Evolutionary conservation across 2,797 vertebrate genomes (phyloP).

Genomic region (Hapalemur alaotrensis): DNA sequence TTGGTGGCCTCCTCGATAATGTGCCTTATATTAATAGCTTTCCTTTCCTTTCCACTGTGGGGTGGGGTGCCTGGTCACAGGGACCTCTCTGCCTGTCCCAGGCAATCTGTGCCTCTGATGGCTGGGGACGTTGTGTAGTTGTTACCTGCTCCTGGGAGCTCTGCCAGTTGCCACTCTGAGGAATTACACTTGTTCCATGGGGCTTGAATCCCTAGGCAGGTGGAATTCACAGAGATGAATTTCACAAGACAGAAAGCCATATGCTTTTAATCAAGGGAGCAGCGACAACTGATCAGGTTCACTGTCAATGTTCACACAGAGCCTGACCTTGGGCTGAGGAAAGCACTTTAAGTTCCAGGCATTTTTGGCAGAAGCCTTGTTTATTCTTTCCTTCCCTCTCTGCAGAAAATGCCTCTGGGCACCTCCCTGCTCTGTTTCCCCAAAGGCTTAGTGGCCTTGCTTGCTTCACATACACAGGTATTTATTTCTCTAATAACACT

Average conservation of each 20-base stretch:
- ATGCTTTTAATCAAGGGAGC: background rate
- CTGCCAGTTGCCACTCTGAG: constrained; percentile 28
- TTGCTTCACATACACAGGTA: background rate
- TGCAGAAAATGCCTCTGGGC: constrained; percentile 54
- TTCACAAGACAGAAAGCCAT: background rate
- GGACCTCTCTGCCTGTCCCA: background rate
- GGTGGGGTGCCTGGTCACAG: background rate
- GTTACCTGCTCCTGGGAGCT: background rate
- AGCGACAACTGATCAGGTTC: background rate
- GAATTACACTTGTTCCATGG: background rate
- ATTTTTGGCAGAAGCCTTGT: constrained; percentile 41
- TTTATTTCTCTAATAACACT: constrained; percentile 49
- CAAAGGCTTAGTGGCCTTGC: background rate
- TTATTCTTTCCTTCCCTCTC: constrained; percentile 43
- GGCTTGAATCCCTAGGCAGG: background rate
- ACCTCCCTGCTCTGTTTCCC: constrained; percentile 38
- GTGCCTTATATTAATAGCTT: background rate
- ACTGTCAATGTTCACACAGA: background rate
- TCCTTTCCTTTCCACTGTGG: background rate
- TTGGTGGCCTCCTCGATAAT: background rate
- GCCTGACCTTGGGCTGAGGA: constrained; percentile 39
- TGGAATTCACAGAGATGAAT: background rate
- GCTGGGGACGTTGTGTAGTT: background rate
- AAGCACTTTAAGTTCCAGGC: constrained; percentile 34
- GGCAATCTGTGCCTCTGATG: background rate